Percentiles rank a stretch among this genome's conserved stretches.
phyloP scores from a whole-genome alignment of 1,140 invertebrate genomes.

The Diorhabda sublineata region DNA sequence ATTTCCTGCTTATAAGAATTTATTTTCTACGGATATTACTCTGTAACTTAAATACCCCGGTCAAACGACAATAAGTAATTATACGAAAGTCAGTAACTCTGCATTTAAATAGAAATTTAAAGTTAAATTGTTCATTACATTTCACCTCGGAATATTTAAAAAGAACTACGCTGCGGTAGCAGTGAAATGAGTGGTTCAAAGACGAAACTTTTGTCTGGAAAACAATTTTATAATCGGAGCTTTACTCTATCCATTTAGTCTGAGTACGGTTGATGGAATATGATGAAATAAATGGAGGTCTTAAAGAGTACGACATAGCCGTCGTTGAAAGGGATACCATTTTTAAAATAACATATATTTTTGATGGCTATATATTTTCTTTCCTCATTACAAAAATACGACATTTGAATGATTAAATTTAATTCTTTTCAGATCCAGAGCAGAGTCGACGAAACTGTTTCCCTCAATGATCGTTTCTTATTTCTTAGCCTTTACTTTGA shows the following conservation, averaged over 20 bases:
- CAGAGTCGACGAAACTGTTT: too few relatives aligned
- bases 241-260: slow-evolving; percentile 1
- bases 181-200: neutral
- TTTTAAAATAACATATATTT: neutral
- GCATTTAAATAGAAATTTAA: slow-evolving; percentile 3
- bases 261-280: slow-evolving; percentile 1
- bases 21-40: too few relatives aligned
- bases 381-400: too few relatives aligned
- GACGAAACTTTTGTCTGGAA: neutral
- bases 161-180: neutral
- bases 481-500: too few relatives aligned
- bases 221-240: slow-evolving; percentile 2
- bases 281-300: slow-evolving; percentile 5
- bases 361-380: too few relatives aligned
- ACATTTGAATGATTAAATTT: too few relatives aligned
- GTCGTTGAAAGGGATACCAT: neutral
- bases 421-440: too few relatives aligned
- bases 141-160: neutral
- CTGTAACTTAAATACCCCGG: too few relatives aligned
- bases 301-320: neutral
- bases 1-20: too few relatives aligned
- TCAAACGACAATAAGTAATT: too few relatives aligned
- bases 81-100: neutral
- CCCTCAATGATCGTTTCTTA: too few relatives aligned
- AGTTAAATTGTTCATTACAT: slow-evolving; percentile 3